Evolutionary conservation across 2,797 vertebrate species (phyloP).

Genomic region (Arnoldichthys spilopterus): DNA sequence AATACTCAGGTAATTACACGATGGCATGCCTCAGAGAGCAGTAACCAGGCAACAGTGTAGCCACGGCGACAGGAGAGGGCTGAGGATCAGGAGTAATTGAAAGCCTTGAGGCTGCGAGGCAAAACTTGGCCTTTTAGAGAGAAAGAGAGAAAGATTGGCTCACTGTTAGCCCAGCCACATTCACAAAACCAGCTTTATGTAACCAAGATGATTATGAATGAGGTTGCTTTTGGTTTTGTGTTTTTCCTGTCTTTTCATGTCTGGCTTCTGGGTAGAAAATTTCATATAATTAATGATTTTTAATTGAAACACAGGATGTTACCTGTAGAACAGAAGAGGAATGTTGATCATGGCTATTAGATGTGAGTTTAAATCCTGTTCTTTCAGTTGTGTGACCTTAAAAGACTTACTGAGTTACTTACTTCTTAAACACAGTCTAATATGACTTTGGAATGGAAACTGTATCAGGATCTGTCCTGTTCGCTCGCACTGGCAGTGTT

Average conservation of each 20-base stretch:
- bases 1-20: slow-evolving; percentile 80
- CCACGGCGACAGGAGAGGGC: slow-evolving; percentile 69
- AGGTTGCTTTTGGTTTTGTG: slow-evolving; percentile 3
- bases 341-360: not conserved
- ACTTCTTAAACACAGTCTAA: not conserved
- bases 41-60: slow-evolving; percentile 80
- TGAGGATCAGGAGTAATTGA: slow-evolving; percentile 60
- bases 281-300: not conserved
- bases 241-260: not conserved
- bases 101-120: slow-evolving; percentile 51
- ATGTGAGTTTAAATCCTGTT: not conserved
- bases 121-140: slow-evolving; percentile 42
- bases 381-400: not conserved
- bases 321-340: not conserved
- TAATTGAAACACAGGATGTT: not conserved
- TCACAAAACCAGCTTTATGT: slow-evolving; percentile 23
- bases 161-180: not conserved
- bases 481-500: not conserved
- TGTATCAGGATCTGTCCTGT: slow-evolving; percentile 5
- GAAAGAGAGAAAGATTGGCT: slow-evolving; percentile 5
- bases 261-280: not conserved
- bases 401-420: slow-evolving; percentile 1
- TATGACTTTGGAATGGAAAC: not conserved
- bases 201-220: slow-evolving; percentile 32
- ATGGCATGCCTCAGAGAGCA: slow-evolving; percentile 74